Base-by-base conservation (phyloP, 2,113 vertebrate species). In the Stictonetta naevosa region DNA sequence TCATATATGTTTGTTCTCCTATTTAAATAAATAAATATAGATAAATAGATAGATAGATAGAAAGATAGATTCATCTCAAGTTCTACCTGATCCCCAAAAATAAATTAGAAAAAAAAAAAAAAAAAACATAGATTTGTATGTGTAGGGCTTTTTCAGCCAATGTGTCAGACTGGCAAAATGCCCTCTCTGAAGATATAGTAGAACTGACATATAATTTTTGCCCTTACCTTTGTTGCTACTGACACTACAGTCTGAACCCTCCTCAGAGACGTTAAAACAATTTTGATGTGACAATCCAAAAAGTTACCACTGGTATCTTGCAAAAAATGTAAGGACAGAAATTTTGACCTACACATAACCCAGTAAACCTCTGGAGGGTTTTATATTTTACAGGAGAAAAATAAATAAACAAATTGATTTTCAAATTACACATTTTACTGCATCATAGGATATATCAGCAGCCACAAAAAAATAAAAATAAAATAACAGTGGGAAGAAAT, bases 251-350 rank as follows among this genome's bases (percentile, higher is more conserved):
- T 83, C 62, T 95, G 92, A 97, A 96, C 75, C 83, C 79, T 97
- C 98, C 97, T 98, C 91, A 82, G 97, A 98, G 97, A 97, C 79
- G 33, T 94, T 95, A 98, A 98, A 98, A 96, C 96, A 98, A 98
- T 98, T 98, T 98, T 97, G 78, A 96, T 96, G 95, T 97, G 97
- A 98, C 94, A 97, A 83, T 95, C 84, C 87, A 92, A 96, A 92
- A 97, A 98, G 95, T 97, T 96, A 96, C 93, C 82, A 79, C 53
- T 89, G 72, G 91, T 96, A 96, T 93, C 96, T 97, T 95, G 96
- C 88, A 92, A 98, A 97, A 97, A 97, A 97, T 97, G 74, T 93
- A 96, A 93, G 96, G 97, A 97, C 96, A 82, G 60, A 95, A 91
- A 97, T 93, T 96, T 94, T 95, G 78, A 96, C 90, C 34, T 58